A percentile compares a stretch with the other conserved stretches of the same genome.
These are phyloP conservation scores for Drosophila picticornis DNA, from an alignment of 2,888 invertebrate genomes.

Conservation along the genomic window DNA sequence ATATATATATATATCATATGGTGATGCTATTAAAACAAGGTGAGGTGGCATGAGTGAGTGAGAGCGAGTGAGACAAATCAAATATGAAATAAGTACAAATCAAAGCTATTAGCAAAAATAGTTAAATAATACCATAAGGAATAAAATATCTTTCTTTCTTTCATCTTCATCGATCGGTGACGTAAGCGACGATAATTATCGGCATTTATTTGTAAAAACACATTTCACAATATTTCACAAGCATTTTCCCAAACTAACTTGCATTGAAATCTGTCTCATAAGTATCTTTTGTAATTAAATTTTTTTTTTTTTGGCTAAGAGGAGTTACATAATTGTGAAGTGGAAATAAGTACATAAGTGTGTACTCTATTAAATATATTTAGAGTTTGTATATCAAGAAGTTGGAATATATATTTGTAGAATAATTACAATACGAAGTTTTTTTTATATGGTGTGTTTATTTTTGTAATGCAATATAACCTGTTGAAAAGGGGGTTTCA, in stretches of 20 bases:
- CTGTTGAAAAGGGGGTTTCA: neutral
- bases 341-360: conserved; percentile 60
- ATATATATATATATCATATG: conserved; percentile 28
- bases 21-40: conserved; percentile 44
- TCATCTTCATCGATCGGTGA: conserved; percentile 62
- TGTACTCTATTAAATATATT: conserved; percentile 52
- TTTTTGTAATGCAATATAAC: conserved; percentile 52
- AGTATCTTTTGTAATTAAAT: conserved; percentile 83
- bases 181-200: conserved; percentile 41
- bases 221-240: conserved; percentile 70
- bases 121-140: conserved; percentile 65
- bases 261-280: conserved; percentile 85
- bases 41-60: conserved; percentile 49
- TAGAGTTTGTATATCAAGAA: conserved; percentile 34
- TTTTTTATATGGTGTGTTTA: conserved; percentile 12
- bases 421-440: conserved; percentile 30
- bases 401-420: conserved; percentile 32
- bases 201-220: conserved; percentile 35
- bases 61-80: conserved; percentile 42
- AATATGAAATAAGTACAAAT: conserved; percentile 58
- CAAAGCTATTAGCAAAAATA: conserved; percentile 68
- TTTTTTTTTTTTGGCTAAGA: conserved; percentile 44
- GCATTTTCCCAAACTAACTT: conserved; percentile 84
- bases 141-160: conserved; percentile 70
- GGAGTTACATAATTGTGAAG: conserved; percentile 57